These are phyloP conservation scores for Diplolepis rosae DNA, from an alignment of 2,888 invertebrate species.

Conservation along the genomic window DNA sequence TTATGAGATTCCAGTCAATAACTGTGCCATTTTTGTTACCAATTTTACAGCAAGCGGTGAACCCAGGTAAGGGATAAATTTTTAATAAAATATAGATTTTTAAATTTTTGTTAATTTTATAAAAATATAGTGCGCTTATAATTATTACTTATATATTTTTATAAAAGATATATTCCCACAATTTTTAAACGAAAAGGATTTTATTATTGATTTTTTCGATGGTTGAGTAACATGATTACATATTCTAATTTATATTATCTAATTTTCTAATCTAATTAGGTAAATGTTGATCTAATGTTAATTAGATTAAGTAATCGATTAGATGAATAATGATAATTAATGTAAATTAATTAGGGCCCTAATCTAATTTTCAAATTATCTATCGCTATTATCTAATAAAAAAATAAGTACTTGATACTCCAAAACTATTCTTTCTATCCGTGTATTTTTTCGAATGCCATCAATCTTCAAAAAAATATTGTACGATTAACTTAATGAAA, in stretches of 20 bases:
- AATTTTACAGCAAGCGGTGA: conserved; percentile 43
- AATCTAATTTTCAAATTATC: too few relatives aligned
- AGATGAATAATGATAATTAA: too few relatives aligned
- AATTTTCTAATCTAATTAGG: not conserved
- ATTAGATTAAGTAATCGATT: too few relatives aligned
- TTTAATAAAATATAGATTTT: not conserved
- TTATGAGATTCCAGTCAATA: conserved; percentile 54
- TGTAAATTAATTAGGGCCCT: too few relatives aligned
- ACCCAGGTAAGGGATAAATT: conserved; percentile 39
- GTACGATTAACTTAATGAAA: conserved; percentile 4
- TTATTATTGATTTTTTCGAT: too few relatives aligned
- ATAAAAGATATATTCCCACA: too few relatives aligned
- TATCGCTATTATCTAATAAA: conserved; percentile 3
- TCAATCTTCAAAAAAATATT: conserved; percentile 1
- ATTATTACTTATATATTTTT: too few relatives aligned
- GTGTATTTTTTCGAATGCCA: not conserved
- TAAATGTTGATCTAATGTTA: too few relatives aligned
- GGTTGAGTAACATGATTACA: too few relatives aligned
- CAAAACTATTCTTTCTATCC: not conserved
- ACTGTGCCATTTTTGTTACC: conserved; percentile 40
- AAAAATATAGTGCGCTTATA: too few relatives aligned
- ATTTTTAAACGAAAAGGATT: too few relatives aligned
- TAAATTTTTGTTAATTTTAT: too few relatives aligned
- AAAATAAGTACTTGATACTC: not conserved
- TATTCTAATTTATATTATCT: not conserved